phyloP scores from a whole-genome alignment of 2,113 vertebrate genomes.

The Mormyrus lacerda region DNA sequence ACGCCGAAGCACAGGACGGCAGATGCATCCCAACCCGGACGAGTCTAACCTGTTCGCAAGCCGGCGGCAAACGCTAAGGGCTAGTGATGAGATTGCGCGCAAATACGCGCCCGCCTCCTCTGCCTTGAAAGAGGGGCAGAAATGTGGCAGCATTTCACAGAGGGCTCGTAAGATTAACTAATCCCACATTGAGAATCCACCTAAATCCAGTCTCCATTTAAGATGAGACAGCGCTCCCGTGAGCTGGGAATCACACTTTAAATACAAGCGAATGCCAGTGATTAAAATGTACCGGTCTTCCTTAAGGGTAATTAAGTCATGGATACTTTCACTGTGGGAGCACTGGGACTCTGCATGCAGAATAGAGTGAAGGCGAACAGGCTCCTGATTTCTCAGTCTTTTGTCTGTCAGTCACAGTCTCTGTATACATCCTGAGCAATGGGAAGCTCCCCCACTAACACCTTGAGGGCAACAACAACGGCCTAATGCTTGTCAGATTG shows the following conservation, averaged over 20 bases:
- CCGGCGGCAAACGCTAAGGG: neutral
- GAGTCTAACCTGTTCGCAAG: neutral
- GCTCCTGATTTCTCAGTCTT: neutral
- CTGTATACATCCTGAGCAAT: neutral
- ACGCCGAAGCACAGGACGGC: neutral
- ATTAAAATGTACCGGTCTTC: slow-evolving; percentile 10
- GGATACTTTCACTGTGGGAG: slow-evolving; percentile 4
- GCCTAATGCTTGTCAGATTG: neutral
- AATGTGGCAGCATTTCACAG: neutral
- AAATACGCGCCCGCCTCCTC: neutral
- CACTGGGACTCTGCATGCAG: neutral
- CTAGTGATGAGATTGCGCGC: neutral
- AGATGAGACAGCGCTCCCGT: slow-evolving; percentile 25
- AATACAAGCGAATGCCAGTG: slow-evolving; percentile 20
- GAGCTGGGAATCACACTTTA: slow-evolving; percentile 11
- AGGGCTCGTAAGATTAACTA: neutral
- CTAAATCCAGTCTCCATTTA: slow-evolving; percentile 29
- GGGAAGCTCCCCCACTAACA: neutral
- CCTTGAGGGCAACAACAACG: neutral
- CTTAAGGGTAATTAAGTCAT: slow-evolving; percentile 15
- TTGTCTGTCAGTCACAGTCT: neutral
- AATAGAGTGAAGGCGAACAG: neutral
- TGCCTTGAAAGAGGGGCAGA: neutral
- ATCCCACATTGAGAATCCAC: neutral
- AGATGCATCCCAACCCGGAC: neutral